Conservation (phyloP, 2,113 vertebrate genomes). For the Peromyscus polionotus region DNA sequence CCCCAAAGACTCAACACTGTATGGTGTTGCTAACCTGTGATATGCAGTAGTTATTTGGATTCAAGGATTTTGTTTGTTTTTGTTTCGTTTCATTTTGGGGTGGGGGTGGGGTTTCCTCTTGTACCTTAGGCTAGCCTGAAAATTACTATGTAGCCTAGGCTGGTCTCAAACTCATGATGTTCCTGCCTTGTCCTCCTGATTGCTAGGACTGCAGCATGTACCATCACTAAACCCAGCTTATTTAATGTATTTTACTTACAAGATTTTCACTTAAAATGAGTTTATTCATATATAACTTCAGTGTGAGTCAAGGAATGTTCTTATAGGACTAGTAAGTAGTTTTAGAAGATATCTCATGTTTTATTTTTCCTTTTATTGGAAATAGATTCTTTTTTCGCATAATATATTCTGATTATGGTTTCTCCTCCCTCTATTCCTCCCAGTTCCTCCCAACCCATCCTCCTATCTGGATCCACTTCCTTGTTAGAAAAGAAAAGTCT, state of each 20-base stretch:
- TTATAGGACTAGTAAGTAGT: not conserved
- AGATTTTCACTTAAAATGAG: not conserved
- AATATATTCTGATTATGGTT: not conserved
- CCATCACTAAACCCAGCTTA: not conserved
- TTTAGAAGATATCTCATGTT: not conserved
- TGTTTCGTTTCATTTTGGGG: not conserved
- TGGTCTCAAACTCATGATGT: not conserved
- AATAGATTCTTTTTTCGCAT: not conserved
- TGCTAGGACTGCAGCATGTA: not conserved
- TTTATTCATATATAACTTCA: not conserved
- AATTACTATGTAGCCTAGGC: not conserved
- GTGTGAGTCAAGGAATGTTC: not conserved
- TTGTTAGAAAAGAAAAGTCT: not conserved
- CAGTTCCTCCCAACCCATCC: no score
- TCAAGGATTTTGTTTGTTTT: not conserved
- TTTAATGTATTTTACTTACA: not conserved
- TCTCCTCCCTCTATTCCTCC: not conserved
- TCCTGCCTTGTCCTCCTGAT: not conserved
- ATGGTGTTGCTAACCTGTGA: not conserved
- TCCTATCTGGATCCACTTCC: not conserved
- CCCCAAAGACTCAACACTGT: not conserved
- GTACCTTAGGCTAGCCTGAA: not conserved
- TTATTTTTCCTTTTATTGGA: not conserved
- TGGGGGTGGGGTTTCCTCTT: not conserved
- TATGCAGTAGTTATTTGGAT: not conserved